Evolutionary conservation across 2,113 vertebrate species (phyloP).

Genomic region (Malaclemys terrapin): DNA sequence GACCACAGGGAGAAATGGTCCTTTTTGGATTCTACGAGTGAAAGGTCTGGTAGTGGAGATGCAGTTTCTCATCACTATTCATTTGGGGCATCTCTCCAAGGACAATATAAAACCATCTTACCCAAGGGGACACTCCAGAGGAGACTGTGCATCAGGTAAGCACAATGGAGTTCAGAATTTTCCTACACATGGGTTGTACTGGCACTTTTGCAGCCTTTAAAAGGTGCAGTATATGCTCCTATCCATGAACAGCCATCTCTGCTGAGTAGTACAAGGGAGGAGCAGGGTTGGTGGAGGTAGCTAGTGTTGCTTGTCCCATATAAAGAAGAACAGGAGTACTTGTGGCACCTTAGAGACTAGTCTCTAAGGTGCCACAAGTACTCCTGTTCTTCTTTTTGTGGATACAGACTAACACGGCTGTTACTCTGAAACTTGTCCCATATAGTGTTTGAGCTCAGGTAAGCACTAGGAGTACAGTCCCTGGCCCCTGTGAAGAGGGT

Average conservation of each 20-base stretch:
- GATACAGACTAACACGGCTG: no score
- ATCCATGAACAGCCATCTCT: neutral
- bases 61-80: neutral
- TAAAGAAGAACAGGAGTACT: no score
- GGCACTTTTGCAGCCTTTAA: neutral
- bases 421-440: no score
- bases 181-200: neutral
- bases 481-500: no score
- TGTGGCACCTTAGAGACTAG: no score
- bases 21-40: no score
- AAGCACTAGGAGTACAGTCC: neutral
- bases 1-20: neutral
- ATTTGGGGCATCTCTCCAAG: neutral
- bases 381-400: no score
- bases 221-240: neutral
- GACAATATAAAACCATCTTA: no score
- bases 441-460: neutral
- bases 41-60: no score
- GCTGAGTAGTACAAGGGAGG: neutral
- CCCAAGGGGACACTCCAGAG: neutral
- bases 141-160: neutral
- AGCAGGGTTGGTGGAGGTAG: no score
- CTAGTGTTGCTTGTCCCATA: no score
- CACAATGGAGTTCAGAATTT: neutral
- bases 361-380: no score